Evolutionary conservation across 2,888 invertebrate species (phyloP).

Genomic region (Ethmia dodecea): DNA sequence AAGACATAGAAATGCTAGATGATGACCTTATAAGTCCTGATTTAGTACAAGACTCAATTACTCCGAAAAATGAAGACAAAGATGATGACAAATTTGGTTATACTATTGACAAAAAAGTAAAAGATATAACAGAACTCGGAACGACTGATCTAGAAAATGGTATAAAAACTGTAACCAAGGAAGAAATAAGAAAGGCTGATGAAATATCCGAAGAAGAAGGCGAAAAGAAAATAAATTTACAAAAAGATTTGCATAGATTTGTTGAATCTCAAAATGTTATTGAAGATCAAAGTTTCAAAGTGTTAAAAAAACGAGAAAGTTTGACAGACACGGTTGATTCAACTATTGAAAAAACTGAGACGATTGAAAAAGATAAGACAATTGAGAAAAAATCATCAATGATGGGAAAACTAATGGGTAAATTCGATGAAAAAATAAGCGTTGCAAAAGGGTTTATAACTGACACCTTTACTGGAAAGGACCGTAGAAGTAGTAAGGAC

Average conservation of each 20-base stretch:
- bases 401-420: conserved; percentile 35
- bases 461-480: too few species aligned
- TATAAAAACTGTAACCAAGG: background rate
- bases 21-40: conserved; percentile 20
- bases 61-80: background rate
- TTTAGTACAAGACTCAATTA: conserved; percentile 14
- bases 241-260: background rate
- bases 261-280: background rate
- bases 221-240: background rate
- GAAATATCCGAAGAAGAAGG: background rate
- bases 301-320: conserved; percentile 11
- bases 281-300: background rate
- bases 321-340: conserved; percentile 8
- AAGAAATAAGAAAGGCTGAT: background rate
- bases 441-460: conserved; percentile 37
- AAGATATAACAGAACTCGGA: background rate
- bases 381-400: conserved; percentile 29
- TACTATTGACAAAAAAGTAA: background rate
- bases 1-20: background rate
- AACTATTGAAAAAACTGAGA: conserved; percentile 5
- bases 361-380: conserved; percentile 9
- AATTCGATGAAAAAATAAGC: conserved; percentile 37
- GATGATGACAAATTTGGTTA: background rate
- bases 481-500: conserved; percentile 11
- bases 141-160: background rate